Percentiles rank a stretch among this genome's conserved stretches.
These are phyloP conservation scores for Dendropsophus ebraccatus DNA, from an alignment of 2,113 vertebrate species.

Conservation along the genomic window DNA sequence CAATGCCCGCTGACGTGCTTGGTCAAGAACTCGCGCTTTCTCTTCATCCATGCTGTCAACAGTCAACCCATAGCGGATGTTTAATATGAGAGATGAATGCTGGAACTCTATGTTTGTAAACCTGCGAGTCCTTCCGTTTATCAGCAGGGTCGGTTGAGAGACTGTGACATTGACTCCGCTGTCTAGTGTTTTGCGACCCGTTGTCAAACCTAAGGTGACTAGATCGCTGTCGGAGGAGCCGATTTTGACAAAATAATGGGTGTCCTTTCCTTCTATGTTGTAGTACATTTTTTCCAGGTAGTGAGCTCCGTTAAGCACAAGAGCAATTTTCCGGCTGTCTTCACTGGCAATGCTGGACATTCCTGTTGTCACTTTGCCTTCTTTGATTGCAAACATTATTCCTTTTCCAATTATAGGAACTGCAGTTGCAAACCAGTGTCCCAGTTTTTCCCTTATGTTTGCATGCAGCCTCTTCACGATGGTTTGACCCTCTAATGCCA, in stretches of 20 bases:
- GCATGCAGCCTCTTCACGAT: constrained; percentile 87
- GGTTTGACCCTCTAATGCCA: constrained; percentile 94
- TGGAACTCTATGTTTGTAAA: constrained; percentile 94
- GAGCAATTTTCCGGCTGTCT: constrained; percentile 91
- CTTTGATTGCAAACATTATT: constrained; percentile 94
- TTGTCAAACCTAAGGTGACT: constrained; percentile 87
- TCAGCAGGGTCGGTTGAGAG: constrained; percentile 79
- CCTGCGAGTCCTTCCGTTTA: constrained; percentile 89
- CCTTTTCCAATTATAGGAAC: constrained; percentile 94
- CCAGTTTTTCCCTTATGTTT: constrained; percentile 85
- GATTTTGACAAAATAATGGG: constrained; percentile 96
- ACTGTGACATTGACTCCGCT: constrained; percentile 92
- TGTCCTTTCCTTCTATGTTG: constrained; percentile 91
- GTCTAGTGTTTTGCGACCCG: constrained; percentile 90
- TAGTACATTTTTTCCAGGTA: constrained; percentile 97
- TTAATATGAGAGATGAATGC: constrained; percentile 83
- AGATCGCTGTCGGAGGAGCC: constrained; percentile 91
- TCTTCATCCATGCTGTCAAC: constrained; percentile 93
- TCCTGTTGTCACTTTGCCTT: constrained; percentile 87
- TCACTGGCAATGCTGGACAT: constrained; percentile 88
- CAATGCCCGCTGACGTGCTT: constrained; percentile 91
- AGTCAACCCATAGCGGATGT: constrained; percentile 90
- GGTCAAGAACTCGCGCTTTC: constrained; percentile 89
- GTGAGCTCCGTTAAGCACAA: constrained; percentile 90
- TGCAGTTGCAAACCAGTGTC: constrained; percentile 95